Percentiles rank a stretch among this genome's conserved stretches.
Conservation (phyloP, 2,113 vertebrate species). For the Myanophis thanlyinensis region DNA sequence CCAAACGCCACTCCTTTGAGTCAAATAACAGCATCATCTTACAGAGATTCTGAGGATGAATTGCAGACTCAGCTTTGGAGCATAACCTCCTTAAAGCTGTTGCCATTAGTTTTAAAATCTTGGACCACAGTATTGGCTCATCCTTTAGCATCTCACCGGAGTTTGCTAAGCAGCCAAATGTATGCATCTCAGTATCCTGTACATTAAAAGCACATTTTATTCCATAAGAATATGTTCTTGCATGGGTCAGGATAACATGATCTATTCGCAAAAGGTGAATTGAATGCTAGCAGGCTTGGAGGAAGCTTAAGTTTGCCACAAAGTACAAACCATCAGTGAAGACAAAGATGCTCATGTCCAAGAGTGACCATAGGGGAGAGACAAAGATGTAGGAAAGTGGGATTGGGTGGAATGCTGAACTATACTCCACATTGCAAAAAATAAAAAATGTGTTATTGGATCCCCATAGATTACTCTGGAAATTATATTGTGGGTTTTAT, state of each 20-base stretch:
- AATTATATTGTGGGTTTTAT: not conserved
- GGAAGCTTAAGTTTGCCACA: not conserved
- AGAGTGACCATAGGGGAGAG: not conserved
- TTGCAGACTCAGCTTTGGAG: not conserved
- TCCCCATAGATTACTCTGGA: not conserved
- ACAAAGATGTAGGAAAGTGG: not conserved
- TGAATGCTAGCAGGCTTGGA: not conserved
- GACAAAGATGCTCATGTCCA: not conserved
- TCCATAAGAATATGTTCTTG: not conserved
- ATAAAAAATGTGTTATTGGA: not conserved
- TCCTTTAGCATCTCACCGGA: not conserved
- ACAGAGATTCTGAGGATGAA: not conserved
- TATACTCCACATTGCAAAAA: not conserved
- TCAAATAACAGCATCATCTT: not conserved
- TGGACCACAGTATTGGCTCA: not conserved
- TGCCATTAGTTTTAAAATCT: not conserved
- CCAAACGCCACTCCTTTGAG: not conserved
- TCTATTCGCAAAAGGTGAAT: not conserved
- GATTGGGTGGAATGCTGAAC: not conserved
- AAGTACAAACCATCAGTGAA: not conserved
- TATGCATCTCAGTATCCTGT: not conserved
- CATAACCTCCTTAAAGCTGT: not conserved
- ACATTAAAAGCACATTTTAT: not conserved
- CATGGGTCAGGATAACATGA: too few species aligned
- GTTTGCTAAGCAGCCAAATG: not conserved